Evolutionary conservation across 2,113 vertebrate species (phyloP).

Genomic region (Oryzias javanicus): DNA sequence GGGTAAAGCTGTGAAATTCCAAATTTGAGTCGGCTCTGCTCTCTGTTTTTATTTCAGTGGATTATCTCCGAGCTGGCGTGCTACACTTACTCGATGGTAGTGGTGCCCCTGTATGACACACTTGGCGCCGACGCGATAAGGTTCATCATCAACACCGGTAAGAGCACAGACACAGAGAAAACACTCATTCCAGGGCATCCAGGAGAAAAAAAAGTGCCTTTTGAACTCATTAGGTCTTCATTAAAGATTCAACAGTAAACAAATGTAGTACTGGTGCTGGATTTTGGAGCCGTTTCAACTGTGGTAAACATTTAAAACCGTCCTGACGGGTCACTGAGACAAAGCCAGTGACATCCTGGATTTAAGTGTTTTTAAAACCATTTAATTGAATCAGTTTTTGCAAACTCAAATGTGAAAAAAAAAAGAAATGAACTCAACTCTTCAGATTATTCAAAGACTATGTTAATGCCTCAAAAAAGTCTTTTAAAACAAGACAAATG

Average conservation of each 20-base stretch:
- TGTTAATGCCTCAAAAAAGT: no score
- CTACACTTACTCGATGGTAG: conserved; percentile 98
- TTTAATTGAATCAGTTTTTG: background rate
- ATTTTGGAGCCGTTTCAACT: no score
- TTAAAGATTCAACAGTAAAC: no score
- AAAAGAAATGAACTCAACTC: no score
- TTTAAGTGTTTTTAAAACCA: background rate
- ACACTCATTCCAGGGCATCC: background rate
- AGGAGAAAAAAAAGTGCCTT: background rate
- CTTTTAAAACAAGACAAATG: no score
- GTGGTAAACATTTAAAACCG: background rate
- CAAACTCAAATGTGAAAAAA: background rate
- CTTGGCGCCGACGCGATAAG: conserved; percentile 91
- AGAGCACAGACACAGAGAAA: conserved; percentile 28
- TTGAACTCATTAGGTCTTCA: no score
- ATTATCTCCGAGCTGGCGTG: conserved; percentile 96
- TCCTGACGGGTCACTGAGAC: background rate
- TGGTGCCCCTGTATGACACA: conserved; percentile 95
- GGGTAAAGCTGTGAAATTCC: no score
- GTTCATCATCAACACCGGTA: conserved; percentile 96
- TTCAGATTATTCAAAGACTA: no score
- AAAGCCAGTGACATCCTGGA: no score
- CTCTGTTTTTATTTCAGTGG: conserved; percentile 79
- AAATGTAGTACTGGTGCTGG: no score
- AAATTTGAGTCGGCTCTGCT: no score